Conservation (phyloP, 2,888 invertebrate species). For the Polyommatus icarus region DNA sequence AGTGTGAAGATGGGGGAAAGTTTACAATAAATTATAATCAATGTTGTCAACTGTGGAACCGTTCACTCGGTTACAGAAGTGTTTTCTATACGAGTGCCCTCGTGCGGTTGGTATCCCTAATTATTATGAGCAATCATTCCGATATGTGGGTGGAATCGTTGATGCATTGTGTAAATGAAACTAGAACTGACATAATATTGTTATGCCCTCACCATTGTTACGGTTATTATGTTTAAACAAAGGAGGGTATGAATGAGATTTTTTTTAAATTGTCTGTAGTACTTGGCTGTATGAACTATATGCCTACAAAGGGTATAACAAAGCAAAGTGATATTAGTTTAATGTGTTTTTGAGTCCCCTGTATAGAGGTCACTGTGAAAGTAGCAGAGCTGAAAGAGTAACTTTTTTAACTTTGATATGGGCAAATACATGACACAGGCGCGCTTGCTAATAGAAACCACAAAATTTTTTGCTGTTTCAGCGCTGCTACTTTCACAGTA, state of each 20-base stretch:
- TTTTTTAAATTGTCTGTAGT: background rate
- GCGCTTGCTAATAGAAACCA: too few species aligned
- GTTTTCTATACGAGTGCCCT: background rate
- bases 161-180: slow-evolving; percentile 1
- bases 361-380: too few species aligned
- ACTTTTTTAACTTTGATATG: too few species aligned
- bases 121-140: slow-evolving; percentile 17
- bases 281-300: too few species aligned
- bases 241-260: background rate
- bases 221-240: background rate
- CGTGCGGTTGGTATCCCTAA: background rate
- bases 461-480: too few species aligned
- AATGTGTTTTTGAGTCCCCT: too few species aligned
- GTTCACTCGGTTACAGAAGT: background rate
- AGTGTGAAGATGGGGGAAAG: background rate
- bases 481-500: too few species aligned
- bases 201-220: background rate
- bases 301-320: too few species aligned
- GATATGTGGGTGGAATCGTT: background rate
- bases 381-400: too few species aligned
- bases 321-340: too few species aligned
- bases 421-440: too few species aligned
- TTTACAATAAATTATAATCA: background rate
- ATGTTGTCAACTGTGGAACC: background rate
- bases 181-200: slow-evolving; percentile 7